These are phyloP conservation scores for Carduelis carduelis DNA, from an alignment of 2,797 vertebrate species.

Conservation along the genomic window DNA sequence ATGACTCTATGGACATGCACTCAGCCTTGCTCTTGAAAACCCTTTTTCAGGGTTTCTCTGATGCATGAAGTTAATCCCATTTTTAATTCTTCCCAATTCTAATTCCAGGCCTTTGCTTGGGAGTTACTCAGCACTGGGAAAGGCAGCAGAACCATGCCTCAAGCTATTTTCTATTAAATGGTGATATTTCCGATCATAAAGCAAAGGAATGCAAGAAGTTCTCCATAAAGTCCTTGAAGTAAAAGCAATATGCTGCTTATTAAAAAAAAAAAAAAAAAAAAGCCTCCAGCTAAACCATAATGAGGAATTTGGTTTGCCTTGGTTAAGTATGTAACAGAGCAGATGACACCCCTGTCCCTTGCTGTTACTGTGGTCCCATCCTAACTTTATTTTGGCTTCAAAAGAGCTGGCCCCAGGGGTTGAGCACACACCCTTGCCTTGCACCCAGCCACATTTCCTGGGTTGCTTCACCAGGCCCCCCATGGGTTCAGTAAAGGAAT, in stretches of 20 bases:
- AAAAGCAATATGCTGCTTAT: not conserved
- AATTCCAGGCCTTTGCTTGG: not conserved
- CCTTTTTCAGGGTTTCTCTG: not conserved
- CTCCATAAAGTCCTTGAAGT: conserved; percentile 37
- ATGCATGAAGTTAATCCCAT: not conserved
- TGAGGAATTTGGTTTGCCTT: not conserved
- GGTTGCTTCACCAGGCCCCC: not conserved
- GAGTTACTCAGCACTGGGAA: not conserved
- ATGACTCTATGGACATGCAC: not conserved
- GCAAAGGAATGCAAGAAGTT: conserved; percentile 47
- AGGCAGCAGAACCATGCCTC: not conserved
- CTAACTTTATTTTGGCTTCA: not conserved
- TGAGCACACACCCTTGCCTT: not conserved
- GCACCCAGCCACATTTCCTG: not conserved
- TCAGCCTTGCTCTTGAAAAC: accelerated
- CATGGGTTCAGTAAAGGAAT: not conserved
- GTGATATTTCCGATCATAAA: conserved; percentile 58
- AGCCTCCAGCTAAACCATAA: not conserved
- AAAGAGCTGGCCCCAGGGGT: not conserved
- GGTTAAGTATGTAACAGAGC: not conserved
- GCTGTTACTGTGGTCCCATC: not conserved
- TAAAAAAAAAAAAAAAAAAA: not conserved
- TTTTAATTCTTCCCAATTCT: conserved; percentile 19
- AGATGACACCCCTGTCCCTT: not conserved
- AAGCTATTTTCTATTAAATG: conserved; percentile 18